Percentiles rank a stretch among this genome's conserved stretches.
These are phyloP conservation scores for Callionymus lyra DNA, from an alignment of 2,113 vertebrate species.

Conservation along the genomic window DNA sequence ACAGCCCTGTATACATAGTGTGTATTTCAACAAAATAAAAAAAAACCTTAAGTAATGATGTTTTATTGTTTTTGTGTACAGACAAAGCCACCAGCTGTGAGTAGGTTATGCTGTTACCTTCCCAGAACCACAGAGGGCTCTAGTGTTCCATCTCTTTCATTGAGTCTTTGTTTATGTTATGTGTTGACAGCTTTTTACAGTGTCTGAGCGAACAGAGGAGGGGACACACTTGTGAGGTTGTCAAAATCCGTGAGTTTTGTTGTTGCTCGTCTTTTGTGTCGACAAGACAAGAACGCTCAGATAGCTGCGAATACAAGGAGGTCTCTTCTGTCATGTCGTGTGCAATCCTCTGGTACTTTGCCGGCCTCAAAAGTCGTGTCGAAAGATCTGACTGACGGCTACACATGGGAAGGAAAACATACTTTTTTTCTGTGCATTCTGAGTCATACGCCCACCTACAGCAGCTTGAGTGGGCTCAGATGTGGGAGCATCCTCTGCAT, in stretches of 20 bases:
- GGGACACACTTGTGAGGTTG: not conserved
- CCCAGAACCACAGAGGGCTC: constrained; percentile 27
- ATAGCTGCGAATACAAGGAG: not conserved
- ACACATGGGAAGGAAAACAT: constrained; percentile 17
- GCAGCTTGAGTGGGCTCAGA: constrained; percentile 28
- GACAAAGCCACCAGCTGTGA: no score
- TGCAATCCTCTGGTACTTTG: not conserved
- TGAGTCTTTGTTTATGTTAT: constrained; percentile 12
- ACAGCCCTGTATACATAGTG: no score
- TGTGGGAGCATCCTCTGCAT: constrained; percentile 19
- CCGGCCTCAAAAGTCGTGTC: constrained; percentile 4
- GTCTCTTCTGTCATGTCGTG: constrained; percentile 2
- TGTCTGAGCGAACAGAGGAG: constrained; percentile 2
- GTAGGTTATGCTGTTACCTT: constrained; percentile 11
- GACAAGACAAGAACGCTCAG: no score
- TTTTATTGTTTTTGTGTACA: no score
- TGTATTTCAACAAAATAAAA: no score
- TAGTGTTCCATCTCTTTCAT: constrained; percentile 3
- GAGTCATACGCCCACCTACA: constrained; percentile 39
- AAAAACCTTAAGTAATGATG: no score
- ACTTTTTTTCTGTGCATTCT: constrained; percentile 21
- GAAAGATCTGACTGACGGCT: constrained; percentile 4
- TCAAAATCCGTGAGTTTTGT: constrained; percentile 1
- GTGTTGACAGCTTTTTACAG: constrained; percentile 12
- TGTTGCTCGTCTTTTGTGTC: no score